These are phyloP conservation scores for Caerostris darwini DNA, from an alignment of 1,140 invertebrate genomes.

Conservation along the genomic window DNA sequence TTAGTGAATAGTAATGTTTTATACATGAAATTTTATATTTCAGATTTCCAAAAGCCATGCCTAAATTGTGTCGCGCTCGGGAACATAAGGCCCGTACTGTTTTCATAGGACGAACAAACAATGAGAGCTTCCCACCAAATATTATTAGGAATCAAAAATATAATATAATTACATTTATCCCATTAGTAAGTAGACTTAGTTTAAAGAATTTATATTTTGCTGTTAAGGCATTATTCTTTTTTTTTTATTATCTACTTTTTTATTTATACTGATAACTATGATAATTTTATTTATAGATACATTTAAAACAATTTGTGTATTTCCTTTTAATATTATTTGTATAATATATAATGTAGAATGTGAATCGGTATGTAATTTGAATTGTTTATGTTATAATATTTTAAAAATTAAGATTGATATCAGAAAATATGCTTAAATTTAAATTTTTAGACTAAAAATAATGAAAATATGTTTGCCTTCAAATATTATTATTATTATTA, in stretches of 20 bases:
- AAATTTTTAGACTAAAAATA: too few species aligned
- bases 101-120: slow-evolving; percentile 82
- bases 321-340: not conserved
- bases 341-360: not conserved
- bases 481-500: too few species aligned
- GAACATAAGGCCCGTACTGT: slow-evolving; percentile 83
- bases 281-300: not conserved
- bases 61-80: slow-evolving; percentile 80
- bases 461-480: too few species aligned
- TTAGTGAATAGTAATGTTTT: too few species aligned
- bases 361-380: too few species aligned
- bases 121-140: slow-evolving; percentile 93
- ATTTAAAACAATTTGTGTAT: not conserved
- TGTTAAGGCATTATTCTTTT: not conserved
- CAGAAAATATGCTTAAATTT: too few species aligned
- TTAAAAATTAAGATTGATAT: too few species aligned
- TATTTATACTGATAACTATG: not conserved
- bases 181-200: slow-evolving; percentile 87
- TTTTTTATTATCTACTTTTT: not conserved
- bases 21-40: not conserved
- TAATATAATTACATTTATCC: slow-evolving; percentile 98
- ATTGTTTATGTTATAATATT: too few species aligned
- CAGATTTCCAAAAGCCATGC: slow-evolving; percentile 66
- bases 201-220: not conserved
- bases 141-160: slow-evolving; percentile 99